These are phyloP conservation scores for Arge pagana DNA, from an alignment of 2,888 invertebrate genomes.

Conservation along the genomic window DNA sequence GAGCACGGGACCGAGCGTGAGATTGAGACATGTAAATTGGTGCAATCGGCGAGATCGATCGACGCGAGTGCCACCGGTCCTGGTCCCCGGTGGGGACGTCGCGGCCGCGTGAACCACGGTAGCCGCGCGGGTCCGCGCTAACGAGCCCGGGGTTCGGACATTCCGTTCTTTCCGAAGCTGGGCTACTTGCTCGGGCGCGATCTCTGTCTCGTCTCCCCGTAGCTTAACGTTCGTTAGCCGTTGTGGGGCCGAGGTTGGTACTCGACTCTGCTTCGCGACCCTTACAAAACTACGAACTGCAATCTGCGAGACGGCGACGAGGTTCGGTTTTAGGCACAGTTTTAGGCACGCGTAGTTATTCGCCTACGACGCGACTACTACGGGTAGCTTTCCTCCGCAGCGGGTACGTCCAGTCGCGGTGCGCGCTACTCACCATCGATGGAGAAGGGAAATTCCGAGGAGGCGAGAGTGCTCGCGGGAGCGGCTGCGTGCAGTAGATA, in stretches of 20 bases:
- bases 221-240: no score
- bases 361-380: constrained; percentile 12
- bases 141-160: no score
- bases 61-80: constrained; percentile 42
- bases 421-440: constrained; percentile 87
- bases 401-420: no score
- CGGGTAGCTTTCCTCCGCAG: constrained; percentile 22
- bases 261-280: no score
- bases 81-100: constrained; percentile 35
- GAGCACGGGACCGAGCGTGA: constrained; percentile 28
- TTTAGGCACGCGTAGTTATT: constrained; percentile 6
- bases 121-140: constrained; percentile 13
- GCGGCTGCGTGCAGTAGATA: constrained; percentile 58
- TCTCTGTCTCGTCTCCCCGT: no score
- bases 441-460: constrained; percentile 88
- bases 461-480: constrained; percentile 75
- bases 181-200: constrained; percentile 70
- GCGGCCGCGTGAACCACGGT: background rate
- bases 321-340: constrained; percentile 59
- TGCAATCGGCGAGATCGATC: constrained; percentile 52
- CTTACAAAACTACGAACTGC: no score
- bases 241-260: no score
- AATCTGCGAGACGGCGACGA: constrained; percentile 60
- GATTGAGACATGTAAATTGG: constrained; percentile 58
- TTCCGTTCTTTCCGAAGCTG: constrained; percentile 58